phyloP scores from a whole-genome alignment of 1,140 invertebrate species.

The Eufriesea mexicana region DNA sequence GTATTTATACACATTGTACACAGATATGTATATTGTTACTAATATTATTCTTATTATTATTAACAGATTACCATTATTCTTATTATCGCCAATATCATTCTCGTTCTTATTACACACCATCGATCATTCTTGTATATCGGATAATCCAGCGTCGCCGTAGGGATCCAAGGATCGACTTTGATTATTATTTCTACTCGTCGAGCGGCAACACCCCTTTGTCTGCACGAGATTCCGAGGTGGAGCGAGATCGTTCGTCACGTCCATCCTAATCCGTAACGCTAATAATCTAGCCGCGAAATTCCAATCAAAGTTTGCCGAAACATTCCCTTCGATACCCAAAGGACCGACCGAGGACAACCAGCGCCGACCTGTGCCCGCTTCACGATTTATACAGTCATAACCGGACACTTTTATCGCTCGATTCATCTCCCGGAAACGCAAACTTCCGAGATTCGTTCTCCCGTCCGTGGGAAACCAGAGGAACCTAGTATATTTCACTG shows the following conservation, averaged over 20 bases:
- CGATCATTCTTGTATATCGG: slow-evolving; percentile 48
- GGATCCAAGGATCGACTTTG: slow-evolving; percentile 61
- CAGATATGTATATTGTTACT: slow-evolving; percentile 61
- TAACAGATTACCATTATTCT: slow-evolving; percentile 53
- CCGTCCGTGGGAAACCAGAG: not conserved
- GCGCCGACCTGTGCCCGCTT: not conserved
- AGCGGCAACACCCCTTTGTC: slow-evolving; percentile 8
- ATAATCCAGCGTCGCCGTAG: slow-evolving; percentile 63
- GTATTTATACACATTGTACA: slow-evolving; percentile 60
- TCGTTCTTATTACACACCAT: slow-evolving; percentile 41
- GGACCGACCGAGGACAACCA: not conserved
- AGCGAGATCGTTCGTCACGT: slow-evolving; percentile 39
- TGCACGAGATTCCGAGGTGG: not conserved
- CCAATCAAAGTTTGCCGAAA: not conserved
- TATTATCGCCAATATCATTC: slow-evolving; percentile 51
- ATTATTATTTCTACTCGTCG: slow-evolving; percentile 61
- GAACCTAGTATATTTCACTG: not conserved
- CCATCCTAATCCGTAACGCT: not conserved
- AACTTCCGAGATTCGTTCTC: slow-evolving; percentile 7
- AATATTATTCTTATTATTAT: slow-evolving; percentile 54
- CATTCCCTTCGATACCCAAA: not conserved
- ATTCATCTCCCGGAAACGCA: slow-evolving; percentile 3
- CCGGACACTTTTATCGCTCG: slow-evolving; percentile 41
- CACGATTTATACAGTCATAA: slow-evolving; percentile 23
- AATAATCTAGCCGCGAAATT: not conserved